phyloP scores from a whole-genome alignment of 2,113 vertebrate species.

The Spea bombifrons region DNA sequence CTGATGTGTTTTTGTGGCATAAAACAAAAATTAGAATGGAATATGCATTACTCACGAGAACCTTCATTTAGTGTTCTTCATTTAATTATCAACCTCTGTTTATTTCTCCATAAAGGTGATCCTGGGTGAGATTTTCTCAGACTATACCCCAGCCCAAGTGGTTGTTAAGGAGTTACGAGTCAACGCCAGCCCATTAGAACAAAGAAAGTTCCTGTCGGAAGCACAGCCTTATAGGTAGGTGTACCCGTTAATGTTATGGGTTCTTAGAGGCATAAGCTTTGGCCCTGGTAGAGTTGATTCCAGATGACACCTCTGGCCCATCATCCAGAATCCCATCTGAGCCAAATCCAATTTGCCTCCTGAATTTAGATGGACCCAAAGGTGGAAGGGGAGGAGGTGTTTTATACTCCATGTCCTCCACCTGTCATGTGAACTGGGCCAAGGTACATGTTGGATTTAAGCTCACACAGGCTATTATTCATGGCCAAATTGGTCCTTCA shows the following conservation, averaged over 20 bases:
- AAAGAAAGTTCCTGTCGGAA: slow-evolving; percentile 87
- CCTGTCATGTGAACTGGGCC: too few species aligned
- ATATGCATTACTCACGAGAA: background rate
- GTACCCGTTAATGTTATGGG: background rate
- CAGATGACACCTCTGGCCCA: too few species aligned
- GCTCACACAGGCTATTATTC: too few species aligned
- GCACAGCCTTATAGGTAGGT: slow-evolving; percentile 85
- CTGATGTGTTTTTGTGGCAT: background rate
- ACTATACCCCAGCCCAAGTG: slow-evolving; percentile 84
- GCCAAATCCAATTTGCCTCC: too few species aligned
- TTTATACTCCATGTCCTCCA: too few species aligned
- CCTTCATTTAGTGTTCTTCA: background rate
- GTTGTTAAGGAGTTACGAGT: slow-evolving; percentile 88
- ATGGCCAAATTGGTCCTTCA: too few species aligned
- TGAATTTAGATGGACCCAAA: too few species aligned
- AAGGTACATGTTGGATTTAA: too few species aligned
- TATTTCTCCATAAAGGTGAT: slow-evolving; percentile 72
- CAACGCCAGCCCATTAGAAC: slow-evolving; percentile 82
- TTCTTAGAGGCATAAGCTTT: too few species aligned
- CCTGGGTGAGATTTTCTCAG: slow-evolving; percentile 86
- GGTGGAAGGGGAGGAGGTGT: too few species aligned
- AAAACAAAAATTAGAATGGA: background rate
- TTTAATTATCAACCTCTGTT: background rate
- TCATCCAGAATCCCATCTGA: too few species aligned
- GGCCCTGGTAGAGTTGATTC: too few species aligned